A percentile compares a stretch with the other conserved stretches of the same genome.
phyloP scores from a whole-genome alignment of 2,113 vertebrate genomes.

The Electrona antarctica region DNA sequence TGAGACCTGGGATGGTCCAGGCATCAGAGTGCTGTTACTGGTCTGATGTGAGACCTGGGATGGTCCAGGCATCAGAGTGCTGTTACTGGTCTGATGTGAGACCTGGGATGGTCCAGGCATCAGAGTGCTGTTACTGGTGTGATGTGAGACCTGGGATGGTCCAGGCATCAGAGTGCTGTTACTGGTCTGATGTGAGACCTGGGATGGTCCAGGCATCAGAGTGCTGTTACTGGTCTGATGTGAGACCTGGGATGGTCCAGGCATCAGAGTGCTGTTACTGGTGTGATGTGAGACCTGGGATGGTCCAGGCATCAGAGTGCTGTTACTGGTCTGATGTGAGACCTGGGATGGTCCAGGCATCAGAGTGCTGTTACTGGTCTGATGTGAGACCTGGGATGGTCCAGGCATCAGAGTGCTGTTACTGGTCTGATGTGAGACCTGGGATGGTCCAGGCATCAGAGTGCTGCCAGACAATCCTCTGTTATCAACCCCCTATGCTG shows the following conservation, averaged over 20 bases:
- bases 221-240: constrained; percentile 24
- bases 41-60: constrained; percentile 1
- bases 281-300: constrained; percentile 1
- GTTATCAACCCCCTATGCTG: constrained; percentile 11
- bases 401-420: constrained; percentile 14
- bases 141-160: not conserved
- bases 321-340: constrained; percentile 25
- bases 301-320: not conserved
- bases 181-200: constrained; percentile 6
- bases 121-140: constrained; percentile 22
- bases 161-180: constrained; percentile 14
- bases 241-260: not conserved
- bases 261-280: constrained; percentile 18
- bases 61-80: not conserved
- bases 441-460: not conserved
- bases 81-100: constrained; percentile 25
- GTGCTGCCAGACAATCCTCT: not conserved
- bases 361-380: constrained; percentile 22
- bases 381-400: not conserved
- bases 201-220: not conserved
- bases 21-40: constrained; percentile 18
- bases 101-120: not conserved
- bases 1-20: not conserved
- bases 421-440: constrained; percentile 6
- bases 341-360: not conserved